Evolutionary conservation across 1,140 invertebrate genomes (phyloP), one percentile per base, ranked within the genome.

Genomic region (Drosophila sproati): DNA sequence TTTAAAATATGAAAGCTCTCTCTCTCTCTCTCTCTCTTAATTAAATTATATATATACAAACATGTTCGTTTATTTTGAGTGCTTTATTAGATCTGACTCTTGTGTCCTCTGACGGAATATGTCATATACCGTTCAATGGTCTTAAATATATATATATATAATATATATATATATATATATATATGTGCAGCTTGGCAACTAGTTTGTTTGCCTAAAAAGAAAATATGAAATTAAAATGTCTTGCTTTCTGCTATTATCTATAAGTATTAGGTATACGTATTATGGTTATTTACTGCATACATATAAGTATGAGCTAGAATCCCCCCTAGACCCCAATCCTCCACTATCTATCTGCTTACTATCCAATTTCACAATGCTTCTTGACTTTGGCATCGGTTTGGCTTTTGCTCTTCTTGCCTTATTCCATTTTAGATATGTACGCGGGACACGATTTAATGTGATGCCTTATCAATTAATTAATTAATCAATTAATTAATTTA

Each of bases 161-260:
- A 12, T 12, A 12, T 12, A 12, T 12, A 12, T 12, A 12, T 12
- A 12, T 12, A 12, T 12, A 12, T 12, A 45, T 7, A 43, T 41
- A 4, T 41, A 20, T 29, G 31, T 62, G 62, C 61, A 43, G 54
- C 39, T 48, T 80, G 64, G 57, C 48, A 57, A 51, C 31, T 41
- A 50, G 55, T 32, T 31, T 66, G 66, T 59, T 60, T 77, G 52
- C 41, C 55, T 48, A 29, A 86, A 86, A 79, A 87, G 82, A 86
- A 86, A 86, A 87, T 71, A 47, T 63, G 82, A 54, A 86, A 86
- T 86, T 86, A 86, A 86, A 86, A 71, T 71, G 50, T 47, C 39
- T 64, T 66, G 67, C 70, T 68, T 69, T 75, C 41, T 35, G 41
- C 61, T 66, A 69, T 74, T 70, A 48, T 54, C 48, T 64, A 72